Evolutionary conservation across 2,797 vertebrate genomes (phyloP).

Genomic region (Fratercula arctica): DNA sequence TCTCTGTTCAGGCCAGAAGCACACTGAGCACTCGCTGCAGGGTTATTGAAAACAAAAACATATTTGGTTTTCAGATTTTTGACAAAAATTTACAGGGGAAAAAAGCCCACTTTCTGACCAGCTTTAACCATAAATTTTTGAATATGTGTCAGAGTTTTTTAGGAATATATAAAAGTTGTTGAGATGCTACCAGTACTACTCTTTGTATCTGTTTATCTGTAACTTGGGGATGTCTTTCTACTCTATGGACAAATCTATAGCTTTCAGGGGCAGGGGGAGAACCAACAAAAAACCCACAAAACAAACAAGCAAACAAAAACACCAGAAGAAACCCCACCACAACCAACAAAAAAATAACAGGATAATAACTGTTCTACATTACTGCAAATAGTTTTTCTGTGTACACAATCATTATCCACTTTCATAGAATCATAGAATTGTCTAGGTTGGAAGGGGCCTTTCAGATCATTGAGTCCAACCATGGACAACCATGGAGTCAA

Average conservation of each 20-base stretch:
- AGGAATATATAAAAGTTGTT: neutral
- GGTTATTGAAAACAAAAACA: neutral
- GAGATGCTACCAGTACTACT: neutral
- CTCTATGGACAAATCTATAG: neutral
- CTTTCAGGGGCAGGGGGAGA: neutral
- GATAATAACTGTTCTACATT: neutral
- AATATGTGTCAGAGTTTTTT: neutral
- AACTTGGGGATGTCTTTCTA: neutral
- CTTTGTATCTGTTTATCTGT: neutral
- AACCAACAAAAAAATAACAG: neutral
- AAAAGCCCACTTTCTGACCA: neutral
- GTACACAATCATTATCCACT: neutral
- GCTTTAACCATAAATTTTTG: neutral
- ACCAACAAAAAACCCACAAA: too few species aligned
- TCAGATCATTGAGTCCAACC: too few species aligned
- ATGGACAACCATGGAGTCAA: neutral
- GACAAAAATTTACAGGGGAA: neutral
- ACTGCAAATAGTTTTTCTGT: neutral
- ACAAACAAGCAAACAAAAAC: neutral
- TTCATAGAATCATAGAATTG: too few species aligned
- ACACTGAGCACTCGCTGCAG: neutral
- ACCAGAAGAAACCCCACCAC: too few species aligned
- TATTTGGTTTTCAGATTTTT: neutral
- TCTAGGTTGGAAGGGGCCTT: too few species aligned
- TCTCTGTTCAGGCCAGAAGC: neutral